Percentiles rank a stretch among this genome's conserved stretches.
Conservation (phyloP, 1,140 invertebrate genomes). For the Manduca sexta region DNA sequence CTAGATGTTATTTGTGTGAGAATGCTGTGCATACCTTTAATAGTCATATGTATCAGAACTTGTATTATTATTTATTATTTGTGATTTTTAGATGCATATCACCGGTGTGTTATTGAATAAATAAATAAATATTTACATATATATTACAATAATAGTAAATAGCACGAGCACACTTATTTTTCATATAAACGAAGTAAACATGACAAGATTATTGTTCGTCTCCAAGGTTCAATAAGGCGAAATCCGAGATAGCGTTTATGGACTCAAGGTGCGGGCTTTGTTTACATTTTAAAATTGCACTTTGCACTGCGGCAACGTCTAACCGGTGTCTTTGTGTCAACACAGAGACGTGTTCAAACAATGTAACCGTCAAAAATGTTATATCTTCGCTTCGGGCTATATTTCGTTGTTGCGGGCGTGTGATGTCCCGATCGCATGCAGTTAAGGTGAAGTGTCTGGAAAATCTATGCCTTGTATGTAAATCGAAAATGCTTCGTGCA, state of each 20-base stretch:
- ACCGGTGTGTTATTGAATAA: no score
- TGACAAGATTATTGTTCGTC: slow-evolving; percentile 27
- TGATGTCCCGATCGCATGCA: slow-evolving; percentile 2
- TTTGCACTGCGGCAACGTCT: slow-evolving; percentile 51
- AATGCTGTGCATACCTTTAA: no score
- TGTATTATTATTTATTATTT: no score
- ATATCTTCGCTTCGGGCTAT: slow-evolving; percentile 28
- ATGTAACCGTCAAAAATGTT: slow-evolving; percentile 56
- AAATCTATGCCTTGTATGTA: no score
- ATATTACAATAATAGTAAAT: slow-evolving; percentile 1
- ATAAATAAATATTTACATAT: no score
- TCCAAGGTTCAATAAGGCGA: slow-evolving; percentile 49
- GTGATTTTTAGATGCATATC: no score
- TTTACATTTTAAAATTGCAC: slow-evolving; percentile 70
- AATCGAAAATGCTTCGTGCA: no score
- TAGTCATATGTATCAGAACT: no score
- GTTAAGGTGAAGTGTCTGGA: background rate
- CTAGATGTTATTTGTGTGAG: no score
- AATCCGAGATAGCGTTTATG: slow-evolving; percentile 55
- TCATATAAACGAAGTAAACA: slow-evolving; percentile 27
- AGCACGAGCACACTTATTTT: slow-evolving; percentile 7
- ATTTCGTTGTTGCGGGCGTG: slow-evolving; percentile 6
- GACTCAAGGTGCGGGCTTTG: slow-evolving; percentile 50
- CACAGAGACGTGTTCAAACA: slow-evolving; percentile 52
- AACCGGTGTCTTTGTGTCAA: slow-evolving; percentile 43